Evolutionary conservation across 2,797 vertebrate genomes (phyloP).

Genomic region (Lagodon rhomboides): DNA sequence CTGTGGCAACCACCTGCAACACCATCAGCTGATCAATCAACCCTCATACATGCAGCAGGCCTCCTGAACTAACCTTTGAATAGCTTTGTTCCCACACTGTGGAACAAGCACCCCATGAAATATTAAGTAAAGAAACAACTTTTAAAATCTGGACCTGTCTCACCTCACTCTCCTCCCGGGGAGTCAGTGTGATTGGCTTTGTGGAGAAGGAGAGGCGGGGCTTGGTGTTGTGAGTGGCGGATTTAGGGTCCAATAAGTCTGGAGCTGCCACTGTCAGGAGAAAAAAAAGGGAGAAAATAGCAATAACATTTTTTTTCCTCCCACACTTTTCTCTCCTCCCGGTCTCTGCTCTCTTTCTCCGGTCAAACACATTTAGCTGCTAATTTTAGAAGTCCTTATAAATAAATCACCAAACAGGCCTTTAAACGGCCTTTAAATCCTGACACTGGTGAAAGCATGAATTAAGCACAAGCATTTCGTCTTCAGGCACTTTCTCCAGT

Average conservation of each 20-base stretch:
- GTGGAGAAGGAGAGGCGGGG: constrained; percentile 96
- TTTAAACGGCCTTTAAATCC: constrained; percentile 40
- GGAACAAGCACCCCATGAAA: not conserved
- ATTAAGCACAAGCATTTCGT: constrained; percentile 20
- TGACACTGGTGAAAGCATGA: constrained; percentile 32
- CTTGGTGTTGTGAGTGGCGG: constrained; percentile 96
- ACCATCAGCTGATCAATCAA: constrained; percentile 61
- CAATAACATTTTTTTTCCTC: constrained; percentile 21
- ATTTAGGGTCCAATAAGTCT: constrained; percentile 97
- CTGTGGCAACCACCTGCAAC: constrained; percentile 88
- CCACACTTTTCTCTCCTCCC: not conserved
- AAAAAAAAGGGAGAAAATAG: constrained; percentile 25
- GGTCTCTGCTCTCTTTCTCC: constrained; percentile 22
- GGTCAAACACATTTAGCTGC: constrained; percentile 50
- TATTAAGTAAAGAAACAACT: not conserved
- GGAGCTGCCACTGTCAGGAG: constrained; percentile 94
- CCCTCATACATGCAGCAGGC: not conserved
- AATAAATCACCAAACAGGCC: constrained; percentile 57
- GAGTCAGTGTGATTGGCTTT: constrained; percentile 91
- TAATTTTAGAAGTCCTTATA: constrained; percentile 63
- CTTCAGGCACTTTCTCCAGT: constrained; percentile 2
- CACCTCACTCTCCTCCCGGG: constrained; percentile 91
- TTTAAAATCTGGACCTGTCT: constrained; percentile 44
- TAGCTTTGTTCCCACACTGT: not conserved
- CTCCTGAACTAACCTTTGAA: not conserved